Evolutionary conservation across 2,113 vertebrate genomes (phyloP), one percentile per base, ranked within the genome.

Genomic region (Nycticryphes semicollaris): DNA sequence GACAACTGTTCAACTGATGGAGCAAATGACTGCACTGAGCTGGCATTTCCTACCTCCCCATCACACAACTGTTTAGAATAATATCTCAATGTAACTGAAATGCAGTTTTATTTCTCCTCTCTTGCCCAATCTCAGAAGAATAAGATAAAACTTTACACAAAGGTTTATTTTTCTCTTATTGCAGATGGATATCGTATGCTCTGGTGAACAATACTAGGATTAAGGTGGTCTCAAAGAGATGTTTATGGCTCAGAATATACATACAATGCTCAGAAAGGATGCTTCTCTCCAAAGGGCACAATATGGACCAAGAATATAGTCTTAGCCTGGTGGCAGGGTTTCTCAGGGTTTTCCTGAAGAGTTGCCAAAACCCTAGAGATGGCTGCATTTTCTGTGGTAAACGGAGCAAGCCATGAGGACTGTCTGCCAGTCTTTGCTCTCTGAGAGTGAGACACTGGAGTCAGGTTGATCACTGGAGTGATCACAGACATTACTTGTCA

Each of bases 11-110:
- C 87, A 69, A 59, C 86, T 79, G 92, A 93, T 93, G 91, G 86
- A 82, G 75, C 95, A 94, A 91, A 97, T 81, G 84, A 90, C 72
- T 81, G 93, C 90, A 94, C 89, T 91, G 92, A 93, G 93, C 73
- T 93, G 91, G 91, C 75, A 87, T 89, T 97, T 96, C 81, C 93
- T 56, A 91, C 84, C 74, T 87, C 63, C 73, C 45, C 63, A 79
- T 83, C 90, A 82, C 86, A 30, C 47, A 27, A 21, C 68, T 84
- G 37, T 11, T 74, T 72, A 57, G 68, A 87, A 87, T 84, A 83
- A 93, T 69, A 50, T 67, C 89, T 54, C 63, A 35, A 5, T 51
- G 81, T 83, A 63, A 37, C 47, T 39, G 33, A 80, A 93, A 88
- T 48, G 59, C 60, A 48, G 73, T 25, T 89, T 85, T 64, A 33